These are phyloP conservation scores for Umimayanthus chanpuru DNA, from an alignment of 92 coral and sea anemone genomes.

Conservation along the genomic window DNA sequence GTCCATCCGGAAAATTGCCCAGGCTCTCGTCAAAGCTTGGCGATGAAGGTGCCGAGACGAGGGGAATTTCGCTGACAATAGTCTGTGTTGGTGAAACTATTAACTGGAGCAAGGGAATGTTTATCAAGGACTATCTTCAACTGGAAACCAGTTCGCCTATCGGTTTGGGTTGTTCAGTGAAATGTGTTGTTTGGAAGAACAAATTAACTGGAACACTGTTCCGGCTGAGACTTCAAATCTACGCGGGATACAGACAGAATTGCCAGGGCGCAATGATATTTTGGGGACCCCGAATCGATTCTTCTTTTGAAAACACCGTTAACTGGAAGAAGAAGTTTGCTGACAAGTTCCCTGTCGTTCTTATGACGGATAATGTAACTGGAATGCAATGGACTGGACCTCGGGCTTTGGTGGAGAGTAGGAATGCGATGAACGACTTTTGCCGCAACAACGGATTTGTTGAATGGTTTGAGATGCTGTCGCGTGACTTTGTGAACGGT, in stretches of 20 bases:
- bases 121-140: conserved; percentile 57
- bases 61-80: conserved; percentile 46
- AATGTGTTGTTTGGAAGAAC: conserved; percentile 32
- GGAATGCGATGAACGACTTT: conserved; percentile 53
- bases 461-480: conserved; percentile 65
- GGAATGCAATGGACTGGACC: conserved; percentile 58
- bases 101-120: conserved; percentile 65
- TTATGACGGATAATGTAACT: conserved; percentile 61
- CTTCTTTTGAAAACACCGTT: conserved; percentile 53
- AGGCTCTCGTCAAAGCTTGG: too few relatives aligned
- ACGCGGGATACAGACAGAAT: too few relatives aligned
- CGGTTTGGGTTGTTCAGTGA: conserved; percentile 41
- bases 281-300: conserved; percentile 62
- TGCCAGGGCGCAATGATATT: conserved; percentile 62
- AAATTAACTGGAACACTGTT: conserved; percentile 4
- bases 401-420: conserved; percentile 49
- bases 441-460: conserved; percentile 59
- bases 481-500: conserved; percentile 64
- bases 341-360: conserved; percentile 51
- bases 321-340: conserved; percentile 44
- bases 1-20: too few relatives aligned
- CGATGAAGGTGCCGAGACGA: too few relatives aligned
- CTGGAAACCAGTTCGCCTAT: conserved; percentile 47
- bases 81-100: conserved; percentile 69
- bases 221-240: conserved; percentile 45